phyloP scores from a whole-genome alignment of 2,888 invertebrate genomes.

The Tenthredo livida region DNA sequence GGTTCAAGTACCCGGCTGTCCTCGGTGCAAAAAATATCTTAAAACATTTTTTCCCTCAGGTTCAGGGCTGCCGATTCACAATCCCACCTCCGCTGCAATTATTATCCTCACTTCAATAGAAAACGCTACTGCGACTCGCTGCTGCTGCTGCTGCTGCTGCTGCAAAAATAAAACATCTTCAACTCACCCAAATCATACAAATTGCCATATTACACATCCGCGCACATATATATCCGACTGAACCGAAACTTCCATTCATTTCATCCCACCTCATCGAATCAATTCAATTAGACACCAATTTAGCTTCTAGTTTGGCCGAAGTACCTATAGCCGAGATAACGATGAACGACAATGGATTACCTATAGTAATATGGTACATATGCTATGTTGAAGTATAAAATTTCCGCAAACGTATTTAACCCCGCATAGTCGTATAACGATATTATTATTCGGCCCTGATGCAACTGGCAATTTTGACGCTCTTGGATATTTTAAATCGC shows the following conservation, averaged over 20 bases:
- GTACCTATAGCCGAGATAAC: not conserved
- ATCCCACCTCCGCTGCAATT: not conserved
- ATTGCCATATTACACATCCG: not conserved
- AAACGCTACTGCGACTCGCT: not conserved
- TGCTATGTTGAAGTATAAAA: no score
- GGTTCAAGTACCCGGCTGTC: conserved; percentile 49
- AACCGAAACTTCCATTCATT: not conserved
- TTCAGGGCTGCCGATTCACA: conserved; percentile 26
- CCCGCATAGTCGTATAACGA: no score
- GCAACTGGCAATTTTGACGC: not conserved
- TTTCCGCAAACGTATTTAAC: not conserved
- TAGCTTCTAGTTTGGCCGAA: not conserved
- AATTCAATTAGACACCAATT: not conserved
- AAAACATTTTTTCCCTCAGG: conserved; percentile 10
- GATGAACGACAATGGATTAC: not conserved
- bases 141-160: not conserved
- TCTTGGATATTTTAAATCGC: conserved; percentile 18
- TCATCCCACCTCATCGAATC: not conserved
- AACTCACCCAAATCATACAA: not conserved
- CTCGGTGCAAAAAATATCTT: conserved; percentile 48
- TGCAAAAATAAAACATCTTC: not conserved
- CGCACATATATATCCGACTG: not conserved
- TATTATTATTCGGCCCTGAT: not conserved
- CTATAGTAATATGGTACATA: no score
- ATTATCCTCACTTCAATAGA: not conserved